phyloP scores from a whole-genome alignment of 2,113 vertebrate genomes.

The Clarias batrachus region DNA sequence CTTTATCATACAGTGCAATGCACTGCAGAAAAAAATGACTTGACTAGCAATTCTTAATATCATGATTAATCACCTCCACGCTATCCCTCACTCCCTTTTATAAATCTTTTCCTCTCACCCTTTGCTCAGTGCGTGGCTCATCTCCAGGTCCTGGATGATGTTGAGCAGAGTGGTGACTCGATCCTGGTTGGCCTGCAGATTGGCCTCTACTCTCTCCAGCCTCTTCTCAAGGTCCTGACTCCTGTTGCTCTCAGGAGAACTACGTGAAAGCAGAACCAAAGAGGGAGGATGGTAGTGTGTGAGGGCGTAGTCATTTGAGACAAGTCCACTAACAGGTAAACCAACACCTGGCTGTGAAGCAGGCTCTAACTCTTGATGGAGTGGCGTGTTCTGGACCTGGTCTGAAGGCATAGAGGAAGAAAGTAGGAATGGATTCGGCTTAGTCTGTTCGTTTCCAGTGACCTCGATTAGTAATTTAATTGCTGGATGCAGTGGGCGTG shows the following conservation, averaged over 20 bases:
- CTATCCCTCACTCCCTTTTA: slow-evolving; percentile 10
- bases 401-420: neutral
- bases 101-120: slow-evolving; percentile 65
- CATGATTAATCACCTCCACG: slow-evolving; percentile 31
- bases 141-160: slow-evolving; percentile 76
- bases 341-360: neutral
- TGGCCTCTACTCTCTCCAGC: slow-evolving; percentile 69
- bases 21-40: slow-evolving; percentile 28
- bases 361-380: slow-evolving; percentile 18
- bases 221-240: slow-evolving; percentile 64
- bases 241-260: slow-evolving; percentile 61
- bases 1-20: slow-evolving; percentile 23
- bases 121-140: slow-evolving; percentile 59
- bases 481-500: slow-evolving; percentile 33
- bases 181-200: slow-evolving; percentile 72
- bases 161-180: slow-evolving; percentile 73
- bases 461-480: slow-evolving; percentile 35
- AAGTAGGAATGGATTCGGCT: neutral
- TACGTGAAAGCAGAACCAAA: slow-evolving; percentile 55
- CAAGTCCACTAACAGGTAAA: slow-evolving; percentile 8
- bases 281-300: slow-evolving; percentile 66
- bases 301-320: slow-evolving; percentile 39
- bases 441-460: slow-evolving; percentile 24
- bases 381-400: neutral
- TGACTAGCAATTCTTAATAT: slow-evolving; percentile 15